Conservation (phyloP, 2,113 vertebrate genomes). For the Phyllostomus discolor region DNA sequence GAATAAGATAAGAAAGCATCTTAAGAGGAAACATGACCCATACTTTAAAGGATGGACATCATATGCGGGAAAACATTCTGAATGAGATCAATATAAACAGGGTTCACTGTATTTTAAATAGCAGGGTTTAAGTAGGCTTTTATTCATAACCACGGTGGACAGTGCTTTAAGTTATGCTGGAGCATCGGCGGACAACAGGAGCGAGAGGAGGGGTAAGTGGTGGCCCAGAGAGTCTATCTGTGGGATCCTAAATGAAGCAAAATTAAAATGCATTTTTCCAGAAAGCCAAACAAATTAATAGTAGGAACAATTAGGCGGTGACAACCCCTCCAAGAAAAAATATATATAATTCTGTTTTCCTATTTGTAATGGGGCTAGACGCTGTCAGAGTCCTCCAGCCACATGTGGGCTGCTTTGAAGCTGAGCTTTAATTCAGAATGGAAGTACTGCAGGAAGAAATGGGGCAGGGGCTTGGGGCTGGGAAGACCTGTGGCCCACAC, state of each 20-base stretch:
- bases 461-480: not conserved
- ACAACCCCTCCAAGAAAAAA: conserved; percentile 20
- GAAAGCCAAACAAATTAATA: conserved; percentile 64
- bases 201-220: not conserved
- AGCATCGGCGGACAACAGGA: conserved; percentile 18
- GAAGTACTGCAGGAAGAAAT: conserved; percentile 19
- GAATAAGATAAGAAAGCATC: conserved; percentile 76
- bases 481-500: not conserved
- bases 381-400: not conserved
- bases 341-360: not conserved
- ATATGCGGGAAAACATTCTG: conserved; percentile 73
- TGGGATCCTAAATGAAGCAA: conserved; percentile 41
- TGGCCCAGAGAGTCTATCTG: conserved; percentile 21
- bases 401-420: not conserved
- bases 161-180: conserved; percentile 61
- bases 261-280: conserved; percentile 64
- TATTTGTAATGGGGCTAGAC: conserved; percentile 10
- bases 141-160: conserved; percentile 62
- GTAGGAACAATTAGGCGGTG: conserved; percentile 58
- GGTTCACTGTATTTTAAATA: conserved; percentile 77
- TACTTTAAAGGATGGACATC: conserved; percentile 73
- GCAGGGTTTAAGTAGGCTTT: conserved; percentile 72
- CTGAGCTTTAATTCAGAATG: conserved; percentile 35
- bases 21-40: conserved; percentile 75
- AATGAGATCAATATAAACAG: conserved; percentile 74